A percentile compares a stretch with the other conserved stretches of the same genome.
Conservation (phyloP, 2,113 vertebrate genomes). For the Nesogale talazaci region DNA sequence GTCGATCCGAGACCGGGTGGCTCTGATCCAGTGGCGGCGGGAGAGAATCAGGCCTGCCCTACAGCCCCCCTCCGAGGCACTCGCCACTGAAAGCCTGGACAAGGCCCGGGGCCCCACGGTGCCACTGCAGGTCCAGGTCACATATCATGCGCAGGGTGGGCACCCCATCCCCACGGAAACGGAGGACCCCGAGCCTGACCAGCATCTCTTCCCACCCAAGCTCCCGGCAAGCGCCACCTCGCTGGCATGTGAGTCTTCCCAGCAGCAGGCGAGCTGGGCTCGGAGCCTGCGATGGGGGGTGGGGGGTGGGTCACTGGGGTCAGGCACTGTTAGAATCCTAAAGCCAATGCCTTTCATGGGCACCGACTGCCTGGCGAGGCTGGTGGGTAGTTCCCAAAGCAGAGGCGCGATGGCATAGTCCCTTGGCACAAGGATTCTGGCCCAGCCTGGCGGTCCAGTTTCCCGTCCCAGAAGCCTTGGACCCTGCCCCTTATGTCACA, state of each 20-base stretch:
- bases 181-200: constrained; percentile 91
- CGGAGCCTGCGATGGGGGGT: background rate
- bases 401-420: background rate
- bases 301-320: too few relatives aligned
- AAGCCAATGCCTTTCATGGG: background rate
- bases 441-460: background rate
- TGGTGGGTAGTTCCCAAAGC: background rate
- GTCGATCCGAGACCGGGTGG: constrained; percentile 96
- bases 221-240: constrained; percentile 89
- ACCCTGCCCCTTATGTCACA: background rate
- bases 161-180: constrained; percentile 83
- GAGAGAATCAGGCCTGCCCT: constrained; percentile 90
- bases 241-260: constrained; percentile 89
- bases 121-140: constrained; percentile 90
- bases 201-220: constrained; percentile 87
- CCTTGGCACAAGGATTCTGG: background rate
- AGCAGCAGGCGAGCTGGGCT: constrained; percentile 8
- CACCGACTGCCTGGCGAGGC: background rate
- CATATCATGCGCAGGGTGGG: constrained; percentile 83
- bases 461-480: background rate
- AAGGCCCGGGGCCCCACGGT: constrained; percentile 80
- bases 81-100: constrained; percentile 83
- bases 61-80: constrained; percentile 83
- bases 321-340: background rate
- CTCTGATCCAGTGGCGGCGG: constrained; percentile 95